Evolutionary conservation across 2,797 vertebrate species (phyloP), one percentile per base, ranked within the genome.

Genomic region (Hoplostethus atlanticus): DNA sequence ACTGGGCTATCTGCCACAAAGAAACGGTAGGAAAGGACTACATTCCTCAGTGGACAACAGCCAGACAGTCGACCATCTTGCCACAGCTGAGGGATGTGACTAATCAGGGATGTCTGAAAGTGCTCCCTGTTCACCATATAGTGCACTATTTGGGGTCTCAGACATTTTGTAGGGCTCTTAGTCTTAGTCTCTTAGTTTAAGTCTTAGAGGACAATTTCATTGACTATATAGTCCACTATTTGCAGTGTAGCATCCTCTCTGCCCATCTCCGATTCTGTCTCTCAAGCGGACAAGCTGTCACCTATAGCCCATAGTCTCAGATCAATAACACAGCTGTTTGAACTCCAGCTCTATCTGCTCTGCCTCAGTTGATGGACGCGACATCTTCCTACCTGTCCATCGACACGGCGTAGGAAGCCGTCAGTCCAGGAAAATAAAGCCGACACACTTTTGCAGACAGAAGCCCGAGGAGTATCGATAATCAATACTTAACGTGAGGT

Each of bases 261-360:
- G 21, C 17, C 59, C 46, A 2, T 67, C 51, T 70, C 55, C 38
- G 54, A 17, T 48, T 71, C 6, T 64, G 36, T 66, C 69, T 72
- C 71, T 54, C 68, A 31, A 31, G 77, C 25, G 75, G 76, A 77
- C 74, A 70, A 48, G 48, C 68, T 73, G 74, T 72, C 81, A 67
- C 42, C 16, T 1, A 28, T 28, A 47, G 9, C 3, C 11, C 25
- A 15, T 52, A n/a, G 70, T 69, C 63, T 65, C 42, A 31, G 52
- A 80, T 86, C 79, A 76, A 80, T 86, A 77, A 60, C 58, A 11
- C 79, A 65, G 70, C 67, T 56, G 74, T 71, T 66, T 64, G 58
- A 70, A 36, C 73, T 74, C 65, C 68, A 12, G 73, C 76, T 68
- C 56, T 67, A 56, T 75, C 77, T 6, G 47, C 31, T 56, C 36